Percentiles rank a stretch among this genome's conserved stretches.
Evolutionary conservation across 2,797 vertebrate genomes (phyloP).

Genomic region (Brachyalestes nurse): DNA sequence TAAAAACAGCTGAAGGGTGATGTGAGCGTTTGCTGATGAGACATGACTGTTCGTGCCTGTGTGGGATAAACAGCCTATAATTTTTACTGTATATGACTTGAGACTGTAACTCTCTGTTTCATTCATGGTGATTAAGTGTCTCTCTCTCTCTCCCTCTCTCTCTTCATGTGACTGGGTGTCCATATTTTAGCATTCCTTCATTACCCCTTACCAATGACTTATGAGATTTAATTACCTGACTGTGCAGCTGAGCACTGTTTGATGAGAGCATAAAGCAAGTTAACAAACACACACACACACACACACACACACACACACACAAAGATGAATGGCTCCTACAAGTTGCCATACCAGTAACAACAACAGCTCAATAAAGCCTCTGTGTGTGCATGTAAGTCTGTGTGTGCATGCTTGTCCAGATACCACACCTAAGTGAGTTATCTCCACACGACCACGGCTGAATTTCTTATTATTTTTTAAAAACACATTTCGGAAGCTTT

Average conservation of each 20-base stretch:
- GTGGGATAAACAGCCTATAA: not conserved
- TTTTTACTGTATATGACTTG: conserved; percentile 9
- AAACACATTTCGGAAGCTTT: conserved; percentile 44
- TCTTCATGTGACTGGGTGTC: conserved; percentile 33
- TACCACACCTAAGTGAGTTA: conserved; percentile 12
- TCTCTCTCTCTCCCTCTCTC: not conserved
- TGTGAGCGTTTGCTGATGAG: conserved; percentile 11
- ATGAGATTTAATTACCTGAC: conserved; percentile 48
- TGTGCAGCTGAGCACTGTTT: conserved; percentile 40
- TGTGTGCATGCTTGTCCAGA: conserved; percentile 5
- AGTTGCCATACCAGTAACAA: conserved; percentile 38
- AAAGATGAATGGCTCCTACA: conserved; percentile 36
- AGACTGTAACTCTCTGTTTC: conserved; percentile 5
- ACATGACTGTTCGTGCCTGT: not conserved
- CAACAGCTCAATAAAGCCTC: conserved; percentile 46
- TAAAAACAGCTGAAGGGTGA: not conserved
- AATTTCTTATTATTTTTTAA: conserved; percentile 38
- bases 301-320: conserved; percentile 26
- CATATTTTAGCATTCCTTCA: conserved; percentile 33
- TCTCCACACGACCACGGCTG: conserved; percentile 11
- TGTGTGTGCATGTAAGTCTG: conserved; percentile 10
- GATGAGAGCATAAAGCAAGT: conserved; percentile 35
- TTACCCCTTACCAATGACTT: conserved; percentile 46
- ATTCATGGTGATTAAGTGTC: conserved; percentile 36
- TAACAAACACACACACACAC: conserved; percentile 34